Evolutionary conservation across 1,140 invertebrate species (phyloP).

Genomic region (Drosophila tsacasi): DNA sequence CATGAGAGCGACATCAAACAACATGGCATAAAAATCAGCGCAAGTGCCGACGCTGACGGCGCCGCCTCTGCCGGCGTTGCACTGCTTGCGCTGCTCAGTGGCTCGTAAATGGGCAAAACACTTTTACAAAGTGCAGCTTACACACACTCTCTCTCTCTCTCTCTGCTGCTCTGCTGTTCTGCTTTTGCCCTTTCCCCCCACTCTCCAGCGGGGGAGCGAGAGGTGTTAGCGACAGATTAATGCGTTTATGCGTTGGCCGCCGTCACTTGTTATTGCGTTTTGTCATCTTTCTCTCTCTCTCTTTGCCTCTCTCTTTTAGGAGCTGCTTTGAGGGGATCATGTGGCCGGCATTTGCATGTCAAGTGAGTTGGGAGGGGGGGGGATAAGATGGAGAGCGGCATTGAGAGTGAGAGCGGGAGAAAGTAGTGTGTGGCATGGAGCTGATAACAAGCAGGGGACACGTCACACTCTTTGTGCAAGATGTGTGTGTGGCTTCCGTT

Average conservation of each 20-base stretch:
- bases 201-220: not conserved
- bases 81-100: slow-evolving; percentile 56
- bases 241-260: slow-evolving; percentile 48
- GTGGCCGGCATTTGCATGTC: slow-evolving; percentile 6
- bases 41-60: slow-evolving; percentile 31
- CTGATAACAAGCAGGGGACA: slow-evolving; percentile 1
- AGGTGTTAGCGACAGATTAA: slow-evolving; percentile 31
- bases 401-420: not conserved
- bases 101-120: slow-evolving; percentile 81
- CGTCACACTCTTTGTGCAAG: not conserved
- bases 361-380: not conserved
- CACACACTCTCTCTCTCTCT: slow-evolving; percentile 4
- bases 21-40: slow-evolving; percentile 76
- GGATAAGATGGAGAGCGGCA: not conserved
- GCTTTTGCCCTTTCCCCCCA: not conserved
- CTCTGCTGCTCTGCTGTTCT: slow-evolving; percentile 8
- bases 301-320: not conserved
- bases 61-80: slow-evolving; percentile 30
- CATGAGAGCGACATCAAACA: slow-evolving; percentile 65
- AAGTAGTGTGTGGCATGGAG: not conserved
- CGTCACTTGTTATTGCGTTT: slow-evolving; percentile 30
- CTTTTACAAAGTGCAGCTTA: slow-evolving; percentile 77
- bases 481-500: not conserved
- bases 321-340: slow-evolving; percentile 24
- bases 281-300: slow-evolving; percentile 3